Base-by-base conservation (phyloP, 2,888 invertebrate species). In the Allygus modestus region DNA sequence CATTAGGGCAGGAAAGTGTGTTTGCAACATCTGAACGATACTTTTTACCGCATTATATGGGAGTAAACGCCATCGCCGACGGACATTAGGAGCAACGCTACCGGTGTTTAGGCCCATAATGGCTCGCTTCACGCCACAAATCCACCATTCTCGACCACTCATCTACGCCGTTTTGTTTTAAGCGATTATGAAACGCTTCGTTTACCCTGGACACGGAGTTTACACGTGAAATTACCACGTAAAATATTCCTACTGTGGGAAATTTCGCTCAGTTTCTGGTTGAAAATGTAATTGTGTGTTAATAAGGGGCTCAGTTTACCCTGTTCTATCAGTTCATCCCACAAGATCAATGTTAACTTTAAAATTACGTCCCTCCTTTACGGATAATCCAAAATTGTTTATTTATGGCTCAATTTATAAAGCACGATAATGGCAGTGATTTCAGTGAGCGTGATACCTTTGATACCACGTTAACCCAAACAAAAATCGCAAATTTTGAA, bases 41-140 rank as follows among this genome's bases (percentile, higher is more conserved):
- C 77, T 77, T 77, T 77, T 77, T 77, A 77, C 77, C 77, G 37
- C 73, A 73, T 77, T 23, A 77, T 23, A 77, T 28, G 28, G 77
- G 12, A 33, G 71, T 33, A n/a, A 71, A 17, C 33, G 71, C 31
- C 65, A n/a, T n/a, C n/a, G n/a, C 26, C 26, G 65, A 17, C 46
- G 79, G 33, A 37, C 79, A 79, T 79, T 79, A 79, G 79, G 54
- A 23, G 33, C 46, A 79, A 51, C 26, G 79, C 79, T 79, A 79
- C 79, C 37, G 79, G 79, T 79, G 79, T 79, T 79, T 79, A 79
- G 79, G 58, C 0, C 28, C 41, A 28, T 77, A 77, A 77, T 77
- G 28, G 77, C 77, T 77, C 46, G 77, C 77, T 51, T 77, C 77
- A 77, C 77, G 41, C 77, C 77, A 28, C 46, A 9, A 75, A 46